These are phyloP conservation scores for Brachionichthys hirsutus DNA, from an alignment of 2,113 vertebrate species.

Conservation along the genomic window DNA sequence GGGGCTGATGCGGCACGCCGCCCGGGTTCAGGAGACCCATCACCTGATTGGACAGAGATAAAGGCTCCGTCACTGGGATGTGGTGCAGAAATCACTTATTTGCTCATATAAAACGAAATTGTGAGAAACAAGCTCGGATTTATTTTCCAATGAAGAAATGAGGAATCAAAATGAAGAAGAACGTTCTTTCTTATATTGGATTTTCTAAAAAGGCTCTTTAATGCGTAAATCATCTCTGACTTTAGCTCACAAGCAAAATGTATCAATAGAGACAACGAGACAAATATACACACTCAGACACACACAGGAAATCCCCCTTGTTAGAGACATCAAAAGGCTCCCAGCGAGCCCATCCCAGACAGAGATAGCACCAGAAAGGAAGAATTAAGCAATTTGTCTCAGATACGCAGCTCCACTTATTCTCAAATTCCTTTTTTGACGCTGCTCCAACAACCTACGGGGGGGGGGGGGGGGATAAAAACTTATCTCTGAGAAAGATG, in stretches of 20 bases:
- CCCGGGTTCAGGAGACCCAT: constrained; percentile 95
- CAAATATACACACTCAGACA: constrained; percentile 27
- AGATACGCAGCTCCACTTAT: constrained; percentile 53
- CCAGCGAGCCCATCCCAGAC: constrained; percentile 35
- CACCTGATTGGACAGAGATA: constrained; percentile 76
- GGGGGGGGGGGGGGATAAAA: constrained; percentile 55
- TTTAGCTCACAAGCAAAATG: background rate
- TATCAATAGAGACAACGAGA: constrained; percentile 17
- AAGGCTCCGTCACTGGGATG: too few species aligned
- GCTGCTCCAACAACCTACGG: constrained; percentile 46
- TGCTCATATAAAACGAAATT: too few species aligned
- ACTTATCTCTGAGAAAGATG: constrained; percentile 58
- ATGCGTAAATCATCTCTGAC: background rate
- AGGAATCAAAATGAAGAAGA: background rate
- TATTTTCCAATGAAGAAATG: background rate
- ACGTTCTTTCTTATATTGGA: background rate
- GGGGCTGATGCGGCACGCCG: constrained; percentile 92
- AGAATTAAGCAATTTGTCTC: constrained; percentile 75
- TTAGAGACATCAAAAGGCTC: constrained; percentile 52
- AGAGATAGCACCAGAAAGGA: constrained; percentile 57
- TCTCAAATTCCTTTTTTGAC: constrained; percentile 54
- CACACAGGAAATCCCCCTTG: constrained; percentile 51
- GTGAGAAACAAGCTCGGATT: too few species aligned
- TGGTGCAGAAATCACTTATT: too few species aligned
- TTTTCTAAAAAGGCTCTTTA: constrained; percentile 1